Percentiles rank a stretch among this genome's conserved stretches.
Conservation (phyloP, 1,140 invertebrate species). For the Sarcophaga peregrina region DNA sequence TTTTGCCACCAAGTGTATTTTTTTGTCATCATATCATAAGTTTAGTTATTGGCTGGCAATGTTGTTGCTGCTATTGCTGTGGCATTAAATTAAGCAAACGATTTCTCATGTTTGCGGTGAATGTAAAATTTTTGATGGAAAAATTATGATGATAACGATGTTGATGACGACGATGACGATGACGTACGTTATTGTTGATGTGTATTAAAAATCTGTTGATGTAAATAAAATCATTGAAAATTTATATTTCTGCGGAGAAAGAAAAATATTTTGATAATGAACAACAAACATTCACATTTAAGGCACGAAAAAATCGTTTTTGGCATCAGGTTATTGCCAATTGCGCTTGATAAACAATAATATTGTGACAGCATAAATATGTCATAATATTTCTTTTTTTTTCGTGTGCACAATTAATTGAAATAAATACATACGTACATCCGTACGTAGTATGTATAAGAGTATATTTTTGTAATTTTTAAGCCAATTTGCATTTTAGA, state of each 20-base stretch:
- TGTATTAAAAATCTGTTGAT: background rate
- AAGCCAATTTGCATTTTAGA: too few relatives aligned
- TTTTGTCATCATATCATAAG: background rate
- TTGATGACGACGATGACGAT: too few relatives aligned
- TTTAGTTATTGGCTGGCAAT: background rate
- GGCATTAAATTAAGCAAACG: background rate
- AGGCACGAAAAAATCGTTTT: background rate
- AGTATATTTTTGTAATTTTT: too few relatives aligned
- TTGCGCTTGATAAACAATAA: too few relatives aligned
- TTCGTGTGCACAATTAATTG: too few relatives aligned
- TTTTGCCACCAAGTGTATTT: background rate
- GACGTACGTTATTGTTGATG: too few relatives aligned
- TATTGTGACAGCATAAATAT: too few relatives aligned
- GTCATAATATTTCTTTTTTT: too few relatives aligned
- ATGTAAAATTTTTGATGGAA: background rate
- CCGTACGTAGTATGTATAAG: too few relatives aligned
- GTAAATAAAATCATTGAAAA: conserved; percentile 6
- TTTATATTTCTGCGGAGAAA: background rate
- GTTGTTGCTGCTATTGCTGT: background rate
- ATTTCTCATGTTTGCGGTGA: conserved; percentile 14
- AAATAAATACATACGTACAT: too few relatives aligned
- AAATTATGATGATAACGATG: background rate
- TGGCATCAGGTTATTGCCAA: too few relatives aligned
- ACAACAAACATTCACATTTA: background rate
- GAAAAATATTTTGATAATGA: background rate